phyloP scores from a whole-genome alignment of 64 coral and sea anemone species.

The Anthopleura sola region DNA sequence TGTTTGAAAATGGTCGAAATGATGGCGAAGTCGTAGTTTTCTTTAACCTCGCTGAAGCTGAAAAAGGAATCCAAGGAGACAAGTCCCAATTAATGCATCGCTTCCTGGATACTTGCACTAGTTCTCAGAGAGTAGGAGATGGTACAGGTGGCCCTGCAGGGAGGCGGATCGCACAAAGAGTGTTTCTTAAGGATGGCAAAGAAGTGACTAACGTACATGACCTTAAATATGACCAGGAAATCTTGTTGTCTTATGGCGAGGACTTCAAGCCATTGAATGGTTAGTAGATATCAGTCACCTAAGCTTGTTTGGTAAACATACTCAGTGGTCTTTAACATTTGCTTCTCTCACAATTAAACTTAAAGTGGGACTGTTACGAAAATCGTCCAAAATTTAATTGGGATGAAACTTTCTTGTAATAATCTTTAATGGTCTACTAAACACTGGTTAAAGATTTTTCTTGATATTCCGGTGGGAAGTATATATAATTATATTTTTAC shows the following conservation, averaged over 20 bases:
- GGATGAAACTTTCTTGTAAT: too few species aligned
- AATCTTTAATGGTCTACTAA: too few species aligned
- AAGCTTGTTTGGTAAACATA: too few species aligned
- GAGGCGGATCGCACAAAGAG: slow-evolving; percentile 60
- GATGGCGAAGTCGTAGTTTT: slow-evolving; percentile 64
- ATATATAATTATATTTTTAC: too few species aligned
- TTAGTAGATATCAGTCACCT: slow-evolving; percentile 38
- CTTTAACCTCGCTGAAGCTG: slow-evolving; percentile 91
- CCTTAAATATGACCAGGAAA: slow-evolving; percentile 81
- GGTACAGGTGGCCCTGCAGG: slow-evolving; percentile 74
- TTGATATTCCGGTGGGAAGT: too few species aligned
- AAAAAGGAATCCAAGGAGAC: slow-evolving; percentile 74
- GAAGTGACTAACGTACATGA: slow-evolving; percentile 71
- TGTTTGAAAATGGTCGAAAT: slow-evolving; percentile 88
- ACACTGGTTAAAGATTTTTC: too few species aligned
- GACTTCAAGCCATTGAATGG: slow-evolving; percentile 78
- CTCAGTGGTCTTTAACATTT: too few species aligned
- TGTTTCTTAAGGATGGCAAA: slow-evolving; percentile 74
- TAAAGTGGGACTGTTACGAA: too few species aligned
- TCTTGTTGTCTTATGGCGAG: slow-evolving; percentile 97
- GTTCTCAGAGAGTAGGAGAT: slow-evolving; percentile 47
- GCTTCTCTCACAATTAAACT: too few species aligned
- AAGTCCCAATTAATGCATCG: slow-evolving; percentile 63
- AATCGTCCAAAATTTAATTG: too few species aligned
- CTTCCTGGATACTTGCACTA: slow-evolving; percentile 83